Evolutionary conservation across 1,140 invertebrate species (phyloP), one percentile per base, ranked within the genome.

Genomic region (Centruroides vittatus): DNA sequence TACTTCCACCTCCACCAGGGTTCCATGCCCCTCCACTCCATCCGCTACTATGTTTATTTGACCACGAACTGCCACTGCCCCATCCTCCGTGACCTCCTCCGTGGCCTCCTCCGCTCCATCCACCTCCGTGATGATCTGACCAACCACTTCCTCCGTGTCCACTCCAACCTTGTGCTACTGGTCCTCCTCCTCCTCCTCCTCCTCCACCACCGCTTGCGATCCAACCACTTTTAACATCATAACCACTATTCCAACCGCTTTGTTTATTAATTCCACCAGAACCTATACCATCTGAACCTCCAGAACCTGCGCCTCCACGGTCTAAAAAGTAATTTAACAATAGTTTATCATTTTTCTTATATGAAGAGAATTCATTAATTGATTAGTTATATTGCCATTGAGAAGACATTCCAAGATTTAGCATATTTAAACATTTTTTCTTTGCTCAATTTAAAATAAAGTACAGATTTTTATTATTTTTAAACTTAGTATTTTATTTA

Each of bases 61-160:
- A 66, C 3, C 71, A 53, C 8, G 41, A 41, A 54, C 75, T 73
- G 55, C 72, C 74, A 1, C 75, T 71, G 7, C 74, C 73, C 36
- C 73, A 73, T 48, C 76, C 75, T 7, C 72, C 73, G 49, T 73
- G 67, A 53, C 76, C 76, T 6, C 74, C 74, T 49, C 61, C 57
- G 12, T 75, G 74, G 1, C 73, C 65, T 59, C 73, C 72, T 36
- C 73, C 73, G 55, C 74, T 69, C 48, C 71, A 69, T 51, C 69
- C 61, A 4, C 70, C 70, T 63, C 74, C 74, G 47, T 69, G 65
- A 55, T 73, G 73, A 23, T 70, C 71, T 59, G 54, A 34, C 54
- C 23, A 41, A 0, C 57, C 47, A 60, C 50, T 53, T 51, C 55
- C 55, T 23, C 47, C 52, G 4, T 34, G 11, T n/a, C 47, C 47